Base-by-base conservation (phyloP, 1,140 invertebrate genomes). In the Drosophila lowei region DNA sequence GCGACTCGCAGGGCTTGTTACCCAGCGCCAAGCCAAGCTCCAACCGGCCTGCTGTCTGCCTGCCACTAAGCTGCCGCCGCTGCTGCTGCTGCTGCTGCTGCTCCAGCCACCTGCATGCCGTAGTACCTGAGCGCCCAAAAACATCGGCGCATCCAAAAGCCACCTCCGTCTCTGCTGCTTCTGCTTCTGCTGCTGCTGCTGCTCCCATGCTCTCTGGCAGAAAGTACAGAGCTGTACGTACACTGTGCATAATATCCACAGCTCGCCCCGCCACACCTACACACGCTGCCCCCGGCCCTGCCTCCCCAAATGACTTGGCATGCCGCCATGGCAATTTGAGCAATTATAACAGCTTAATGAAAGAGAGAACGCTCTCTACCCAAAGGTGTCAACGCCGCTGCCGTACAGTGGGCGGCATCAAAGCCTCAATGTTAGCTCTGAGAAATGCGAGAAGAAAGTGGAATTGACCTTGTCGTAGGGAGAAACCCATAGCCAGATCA, bases 231-330 rank as follows among this genome's bases (percentile, higher is more conserved):
- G 56, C 68, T 58, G 44, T 58, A 62, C 44, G 15, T 84, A 84
- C 80, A 84, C 81, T 86, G 81, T 58, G 77, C 72, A 52, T 86
- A 85, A 84, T 77, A 86, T 63, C 68, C 79, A 56, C 60, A 53
- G 42, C 48, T 34, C 15, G 15, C 34, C 9, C 11, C 60, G 42
- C 70, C 61, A 23, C 28, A 43, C 42, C 13, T 48, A 21, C 7
- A 4, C 16, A 44, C 8, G 44, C 59, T 43, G 44, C 18, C 6
- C n/a, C 38, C n/a, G 21, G 16, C 43, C 44, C 50, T 54, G 41
- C 21, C 34, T 23, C 16, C 5, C 23, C 23, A 7, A 58, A 55
- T 71, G 71, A 78, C 57, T 76, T 76, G 80, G 77, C 81, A 60
- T 59, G 52, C 79, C 50, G 80, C 81, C 80, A 84, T 54, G 63